Evolutionary conservation across 2,113 vertebrate genomes (phyloP), one percentile per base, ranked within the genome.

Genomic region (Paradisaea rubra): DNA sequence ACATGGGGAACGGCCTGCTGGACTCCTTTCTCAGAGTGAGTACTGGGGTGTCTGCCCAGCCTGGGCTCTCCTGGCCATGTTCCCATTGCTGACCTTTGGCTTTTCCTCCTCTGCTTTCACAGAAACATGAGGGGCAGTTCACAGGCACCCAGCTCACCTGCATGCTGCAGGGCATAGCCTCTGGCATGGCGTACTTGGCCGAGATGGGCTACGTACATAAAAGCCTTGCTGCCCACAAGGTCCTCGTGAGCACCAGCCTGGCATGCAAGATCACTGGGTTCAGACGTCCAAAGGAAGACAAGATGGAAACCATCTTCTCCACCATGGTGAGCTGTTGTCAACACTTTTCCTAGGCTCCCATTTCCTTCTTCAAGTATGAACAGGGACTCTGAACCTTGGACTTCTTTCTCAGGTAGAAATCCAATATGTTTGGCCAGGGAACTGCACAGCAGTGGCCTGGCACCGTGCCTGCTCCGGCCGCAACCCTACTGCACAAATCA

Each of bases 201-300:
- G 99, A 99, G 97, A 99, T 99, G 99, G 99, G 99, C 92, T 99
- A 99, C 9, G 90, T 99, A 7, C 99, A 99, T 94, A 99, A 98
- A 78, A 98, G 98, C 59, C 98, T 99, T 23, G 99, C 99, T 0
- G 99, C 99, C 47, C 99, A 99, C 96, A 99, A 98, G 52, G 98
- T 99, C 44, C 97, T 99, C 3, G 98, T 99, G 60, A 99, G 98
- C 97, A 97, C 97, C 63, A 98, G 97, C 97, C 98, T 99, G 78
- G 93, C 97, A 35, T 99, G 99, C 97, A 99, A 99, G 95, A 98
- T 99, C 89, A 99, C 99, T 0, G 99, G 99, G 17, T 99, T 99
- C 94, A 97, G 99, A 41, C 98, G 94, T 39, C 97, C 98, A 1
- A 98, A 98, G 87, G 99, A 99, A 6, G 99, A 99, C 88, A 98